Evolutionary conservation across 2,113 vertebrate genomes (phyloP).

Genomic region (Antigone vipio): DNA sequence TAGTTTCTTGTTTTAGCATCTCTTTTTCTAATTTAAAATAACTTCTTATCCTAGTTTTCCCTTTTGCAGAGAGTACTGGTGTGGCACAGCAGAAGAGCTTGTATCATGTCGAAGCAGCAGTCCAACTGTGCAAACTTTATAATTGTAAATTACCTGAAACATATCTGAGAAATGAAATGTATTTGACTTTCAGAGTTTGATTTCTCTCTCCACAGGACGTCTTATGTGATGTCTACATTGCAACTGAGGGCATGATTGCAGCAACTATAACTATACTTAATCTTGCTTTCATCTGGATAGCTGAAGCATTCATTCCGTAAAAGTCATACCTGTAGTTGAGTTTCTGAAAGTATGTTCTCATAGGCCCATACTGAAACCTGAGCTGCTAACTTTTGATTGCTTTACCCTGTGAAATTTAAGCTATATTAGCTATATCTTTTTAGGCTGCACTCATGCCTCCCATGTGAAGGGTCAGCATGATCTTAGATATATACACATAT

Average conservation of each 20-base stretch:
- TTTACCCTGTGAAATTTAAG: not conserved
- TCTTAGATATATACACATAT: too few relatives aligned
- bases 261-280: not conserved
- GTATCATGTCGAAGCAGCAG: not conserved
- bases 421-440: not conserved
- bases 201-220: not conserved
- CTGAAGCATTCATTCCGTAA: not conserved
- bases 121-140: conserved; percentile 5
- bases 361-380: not conserved
- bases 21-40: not conserved
- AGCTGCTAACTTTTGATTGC: not conserved
- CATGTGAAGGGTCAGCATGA: not conserved
- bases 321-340: not conserved
- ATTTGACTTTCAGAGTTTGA: not conserved
- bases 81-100: not conserved
- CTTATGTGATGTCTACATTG: not conserved
- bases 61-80: not conserved
- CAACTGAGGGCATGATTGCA: not conserved
- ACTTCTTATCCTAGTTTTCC: not conserved
- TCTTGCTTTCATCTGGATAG: not conserved
- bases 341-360: not conserved
- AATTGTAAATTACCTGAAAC: not conserved
- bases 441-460: not conserved
- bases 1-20: not conserved
- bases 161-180: not conserved